A percentile compares a stretch with the other conserved stretches of the same genome.
These are phyloP conservation scores for Priapulus caudatus DNA, from an alignment of 2,888 invertebrate species.

Conservation along the genomic window DNA sequence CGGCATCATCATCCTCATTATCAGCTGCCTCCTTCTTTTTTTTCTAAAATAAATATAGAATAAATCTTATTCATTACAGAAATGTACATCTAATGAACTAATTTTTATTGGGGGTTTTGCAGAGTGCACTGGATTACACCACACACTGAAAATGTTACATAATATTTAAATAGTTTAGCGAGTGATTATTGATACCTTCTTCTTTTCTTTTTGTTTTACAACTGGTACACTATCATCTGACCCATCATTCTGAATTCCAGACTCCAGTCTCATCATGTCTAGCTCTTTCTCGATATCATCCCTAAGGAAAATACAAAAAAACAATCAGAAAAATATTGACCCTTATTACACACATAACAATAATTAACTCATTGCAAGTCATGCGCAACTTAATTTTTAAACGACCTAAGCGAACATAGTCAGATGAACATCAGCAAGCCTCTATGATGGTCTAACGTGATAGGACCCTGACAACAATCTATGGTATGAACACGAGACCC, in stretches of 20 bases:
- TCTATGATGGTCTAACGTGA: no score
- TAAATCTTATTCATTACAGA: not conserved
- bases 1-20: not conserved
- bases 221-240: not conserved
- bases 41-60: not conserved
- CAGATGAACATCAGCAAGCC: no score
- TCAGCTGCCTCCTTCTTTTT: not conserved
- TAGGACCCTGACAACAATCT: no score
- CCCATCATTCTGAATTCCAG: not conserved
- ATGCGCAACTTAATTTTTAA: no score
- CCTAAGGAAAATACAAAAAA: not conserved
- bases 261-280: not conserved
- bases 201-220: not conserved
- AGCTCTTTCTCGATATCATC: slow-evolving; percentile 1
- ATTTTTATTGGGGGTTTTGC: not conserved
- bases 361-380: no score
- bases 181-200: no score
- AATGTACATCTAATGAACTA: not conserved
- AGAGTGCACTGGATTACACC: no score
- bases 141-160: no score
- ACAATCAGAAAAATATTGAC: not conserved
- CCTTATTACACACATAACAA: not conserved
- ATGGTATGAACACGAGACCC: no score
- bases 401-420: no score
- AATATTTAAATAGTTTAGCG: no score